Base-by-base conservation (phyloP, 1,140 invertebrate genomes). In the Macrocentrus cingulum region DNA sequence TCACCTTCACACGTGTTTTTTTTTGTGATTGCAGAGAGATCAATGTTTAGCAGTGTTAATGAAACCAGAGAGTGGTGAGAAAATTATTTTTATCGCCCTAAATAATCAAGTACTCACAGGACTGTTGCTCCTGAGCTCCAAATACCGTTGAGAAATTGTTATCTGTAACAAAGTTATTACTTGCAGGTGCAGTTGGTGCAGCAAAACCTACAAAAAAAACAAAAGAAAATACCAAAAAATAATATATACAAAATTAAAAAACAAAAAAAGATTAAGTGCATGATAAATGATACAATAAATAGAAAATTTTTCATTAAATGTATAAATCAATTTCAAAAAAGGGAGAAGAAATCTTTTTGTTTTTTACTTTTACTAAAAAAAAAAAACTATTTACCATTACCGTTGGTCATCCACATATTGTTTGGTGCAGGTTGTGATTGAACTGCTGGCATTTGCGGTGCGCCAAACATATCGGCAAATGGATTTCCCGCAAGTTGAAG, bases 401-500 rank as follows among this genome's bases (percentile, higher is more conserved):
- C 85, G 80, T 88, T 88, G 65, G 83, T 83, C 77, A 87, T 83
- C 86, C 86, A 88, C 70, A 85, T 82, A 69, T 84, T 85, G 71
- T 83, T 84, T 63, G 75, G 68, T 39, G 69, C 64, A 22, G 74
- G 71, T 5, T 76, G 69, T 56, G 79, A 70, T 56, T 82, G 73
- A 56, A 63, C 63, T 18, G 71, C 61, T 20, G 66, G 64, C 29
- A 76, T 56, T 57, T 79, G 77, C 29, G 81, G 75, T 36, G 77
- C 81, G 44, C 84, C 84, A 73, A 93, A 92, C 81, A 91, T 92
- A 70, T 95, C 91, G 25, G 91, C 89, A 76, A 96, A 97, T 18
- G 94, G 94, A 84, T 96, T 97, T 42, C 85, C 83, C 36, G 74
- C 88, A 62, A 96, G 80, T 69, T 93, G 90, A 29, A 97, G 83